Percentiles rank a stretch among this genome's conserved stretches.
Evolutionary conservation across 2,113 vertebrate genomes (phyloP).

Genomic region (Budorcas taxicolor): DNA sequence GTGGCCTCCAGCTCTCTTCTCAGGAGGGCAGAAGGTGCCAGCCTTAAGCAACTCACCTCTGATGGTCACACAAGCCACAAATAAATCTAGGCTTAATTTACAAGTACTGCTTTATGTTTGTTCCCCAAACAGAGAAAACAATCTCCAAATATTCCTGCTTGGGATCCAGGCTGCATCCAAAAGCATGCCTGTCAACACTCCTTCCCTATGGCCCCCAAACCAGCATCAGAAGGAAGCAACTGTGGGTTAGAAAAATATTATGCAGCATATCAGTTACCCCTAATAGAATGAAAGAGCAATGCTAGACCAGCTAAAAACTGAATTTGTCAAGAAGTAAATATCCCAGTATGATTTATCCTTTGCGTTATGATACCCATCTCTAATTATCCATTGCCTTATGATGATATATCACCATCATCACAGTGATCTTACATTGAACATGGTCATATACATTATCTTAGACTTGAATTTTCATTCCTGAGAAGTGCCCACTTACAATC

Average conservation of each 20-base stretch:
- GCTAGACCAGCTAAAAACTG: neutral
- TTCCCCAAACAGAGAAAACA: conserved; percentile 70
- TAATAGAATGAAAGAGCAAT: conserved; percentile 58
- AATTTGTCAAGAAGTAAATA: neutral
- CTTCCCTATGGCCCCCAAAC: conserved; percentile 65
- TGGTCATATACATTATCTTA: neutral
- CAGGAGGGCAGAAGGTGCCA: conserved; percentile 30
- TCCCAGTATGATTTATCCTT: neutral
- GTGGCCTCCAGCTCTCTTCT: conserved; percentile 57
- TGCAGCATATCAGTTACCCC: conserved; percentile 43
- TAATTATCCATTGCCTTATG: neutral
- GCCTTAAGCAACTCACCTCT: conserved; percentile 58
- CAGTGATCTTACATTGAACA: neutral
- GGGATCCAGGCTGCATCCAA: conserved; percentile 66
- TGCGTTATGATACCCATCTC: neutral
- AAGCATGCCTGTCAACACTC: conserved; percentile 57
- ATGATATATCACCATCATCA: neutral
- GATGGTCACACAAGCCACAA: conserved; percentile 57
- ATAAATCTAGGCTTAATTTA: conserved; percentile 69
- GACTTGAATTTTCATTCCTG: neutral
- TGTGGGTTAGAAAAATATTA: conserved; percentile 64
- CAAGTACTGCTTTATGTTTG: conserved; percentile 69
- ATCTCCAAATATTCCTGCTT: conserved; percentile 66
- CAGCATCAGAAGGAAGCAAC: conserved; percentile 63
- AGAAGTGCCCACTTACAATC: neutral